Conservation (phyloP, 2,888 invertebrate genomes). For the Ariolimax columbianus region DNA sequence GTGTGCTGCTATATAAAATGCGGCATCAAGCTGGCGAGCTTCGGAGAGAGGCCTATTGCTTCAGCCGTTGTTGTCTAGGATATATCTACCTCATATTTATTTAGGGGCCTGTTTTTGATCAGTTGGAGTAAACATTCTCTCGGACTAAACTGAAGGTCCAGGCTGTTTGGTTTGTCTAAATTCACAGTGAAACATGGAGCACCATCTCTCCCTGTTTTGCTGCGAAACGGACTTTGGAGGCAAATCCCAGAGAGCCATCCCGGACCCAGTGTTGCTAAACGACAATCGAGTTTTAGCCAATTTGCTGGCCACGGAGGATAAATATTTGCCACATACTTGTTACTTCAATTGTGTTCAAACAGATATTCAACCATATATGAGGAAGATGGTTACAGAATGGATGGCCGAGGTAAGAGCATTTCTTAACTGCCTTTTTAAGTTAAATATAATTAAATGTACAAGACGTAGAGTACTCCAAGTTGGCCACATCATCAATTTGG, state of each 20-base stretch:
- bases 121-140: constrained; percentile 15
- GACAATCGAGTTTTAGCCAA: constrained; percentile 76
- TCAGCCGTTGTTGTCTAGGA: constrained; percentile 5
- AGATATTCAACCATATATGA: constrained; percentile 93
- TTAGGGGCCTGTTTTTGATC: not conserved
- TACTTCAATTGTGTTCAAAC: constrained; percentile 92
- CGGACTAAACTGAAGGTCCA: not conserved
- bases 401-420: constrained; percentile 91
- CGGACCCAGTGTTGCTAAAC: constrained; percentile 76
- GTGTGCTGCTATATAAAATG: constrained; percentile 1
- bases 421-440: too few species aligned
- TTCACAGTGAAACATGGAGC: constrained; percentile 39
- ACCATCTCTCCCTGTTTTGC: constrained; percentile 45
- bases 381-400: constrained; percentile 95
- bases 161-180: not conserved
- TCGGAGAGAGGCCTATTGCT: constrained; percentile 5
- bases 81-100: constrained; percentile 43
- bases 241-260: constrained; percentile 64
- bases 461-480: not conserved
- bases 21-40: not conserved
- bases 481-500: not conserved
- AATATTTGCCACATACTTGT: constrained; percentile 86
- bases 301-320: constrained; percentile 90
- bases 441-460: not conserved
- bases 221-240: constrained; percentile 51